Evolutionary conservation across 1,140 invertebrate species (phyloP), one percentile per base, ranked within the genome.

Genomic region (Oncopodura yosiiana): DNA sequence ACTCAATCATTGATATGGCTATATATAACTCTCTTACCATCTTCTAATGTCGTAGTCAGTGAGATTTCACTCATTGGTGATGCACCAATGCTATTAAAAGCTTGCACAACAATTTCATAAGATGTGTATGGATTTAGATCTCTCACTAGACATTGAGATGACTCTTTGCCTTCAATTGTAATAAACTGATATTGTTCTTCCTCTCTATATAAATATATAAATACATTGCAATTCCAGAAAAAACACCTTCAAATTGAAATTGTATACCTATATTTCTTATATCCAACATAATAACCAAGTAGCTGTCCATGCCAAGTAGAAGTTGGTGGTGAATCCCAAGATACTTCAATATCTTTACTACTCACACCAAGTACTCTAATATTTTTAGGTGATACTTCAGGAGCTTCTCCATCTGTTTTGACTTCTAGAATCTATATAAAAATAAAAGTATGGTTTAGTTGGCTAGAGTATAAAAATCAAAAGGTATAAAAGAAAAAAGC

Each of bases 41-140:
- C 86, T 69, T 87, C 84, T 67, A 86, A 73, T n/a, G 86, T 89
- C 65, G 85, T 81, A 0, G 82, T 81, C 0, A 38, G 23, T 2
- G 78, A 74, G 0, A 81, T 74, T 43, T 85, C 81, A 0, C 83
- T 85, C 0, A 82, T 70, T 3, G 87, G 88, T 24, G 87, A 87
- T 16, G 69, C 67, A 3, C 76, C 76, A 49, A 71, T 68, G 2
- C 58, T 56, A 53, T 73, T 73, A 57, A 66, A 73, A 29, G 69
- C 69, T 58, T 73, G 71, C 3, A 73, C 61, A 3, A 71, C 66
- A 21, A 73, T 61, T 46, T 66, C 63, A 52, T 72, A 73, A 18
- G 66, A 61, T 4, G 69, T 71, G 44, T 63, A 68, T n/a, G 68
- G 65, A 38, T 60, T 54, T n/a, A 72, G 56, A 34, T 62, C 58